Evolutionary conservation across 2,888 invertebrate genomes (phyloP), one percentile per base, ranked within the genome.

Genomic region (Erannis defoliaria): DNA sequence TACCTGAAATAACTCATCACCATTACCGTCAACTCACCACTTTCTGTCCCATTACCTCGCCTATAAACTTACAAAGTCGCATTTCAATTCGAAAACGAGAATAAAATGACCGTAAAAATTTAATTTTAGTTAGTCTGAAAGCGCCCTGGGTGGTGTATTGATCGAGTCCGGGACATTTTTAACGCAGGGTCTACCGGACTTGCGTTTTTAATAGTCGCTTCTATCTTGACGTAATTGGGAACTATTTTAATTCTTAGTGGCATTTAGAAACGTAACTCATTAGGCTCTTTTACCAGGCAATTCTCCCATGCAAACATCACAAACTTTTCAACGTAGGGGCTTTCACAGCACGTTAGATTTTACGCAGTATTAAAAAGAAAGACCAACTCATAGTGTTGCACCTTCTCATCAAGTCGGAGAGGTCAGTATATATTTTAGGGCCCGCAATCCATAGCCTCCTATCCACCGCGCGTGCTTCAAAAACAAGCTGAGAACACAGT

Each of bases 61-160:
- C 35, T 23, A 48, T 54, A 59, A 59, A 59, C 40, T 59, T 42
- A 54, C 46, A 53, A 48, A 48, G 54, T 48, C 40, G 35, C 59
- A 54, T 54, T 59, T 59, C 59, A 59, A 59, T 54, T 59, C 54
- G 33, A 21, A 23, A 33, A 9, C 48, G 23, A 40, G 53, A 59
- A 48, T 59, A 59, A 59, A 59, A 59, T 59, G 46, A 54, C 48
- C 40, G 48, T 59, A 54, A 59, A 54, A 59, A 54, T 59, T 59
- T 59, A 59, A 59, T 59, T 54, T 54, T 48, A 54, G 53, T 59
- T 59, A 48, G 40, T 54, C 48, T 59, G 46, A 59, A 40, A 14
- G 31, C 19, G 18, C 38, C 16, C 1, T 14, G 53, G 59, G 46
- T 46, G 38, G 46, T 5, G 50, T 45, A 59, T 59, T 33, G 40